phyloP scores from a whole-genome alignment of 1,140 invertebrate species.

The Muscidifurax raptorellus region DNA sequence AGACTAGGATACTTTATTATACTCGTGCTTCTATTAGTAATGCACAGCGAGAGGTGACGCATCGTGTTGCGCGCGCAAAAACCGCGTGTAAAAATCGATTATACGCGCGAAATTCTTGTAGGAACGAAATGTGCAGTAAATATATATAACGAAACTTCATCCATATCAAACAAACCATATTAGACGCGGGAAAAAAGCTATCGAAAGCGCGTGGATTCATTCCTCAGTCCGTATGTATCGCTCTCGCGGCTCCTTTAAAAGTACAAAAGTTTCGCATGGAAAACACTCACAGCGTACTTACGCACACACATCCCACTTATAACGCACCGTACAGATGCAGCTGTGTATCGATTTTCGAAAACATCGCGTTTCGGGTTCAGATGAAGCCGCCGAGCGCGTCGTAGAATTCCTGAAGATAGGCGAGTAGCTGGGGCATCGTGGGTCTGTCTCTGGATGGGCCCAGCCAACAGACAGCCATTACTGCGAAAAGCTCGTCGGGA shows the following conservation, averaged over 20 bases:
- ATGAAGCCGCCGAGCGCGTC: constrained; percentile 88
- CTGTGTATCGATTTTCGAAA: too few species aligned
- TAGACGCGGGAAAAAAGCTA: background rate
- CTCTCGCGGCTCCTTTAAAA: background rate
- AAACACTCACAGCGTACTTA: constrained; percentile 15
- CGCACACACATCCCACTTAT: background rate
- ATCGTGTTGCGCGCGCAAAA: background rate
- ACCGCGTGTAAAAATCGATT: background rate
- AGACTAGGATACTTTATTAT: constrained; percentile 15
- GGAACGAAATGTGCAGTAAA: background rate
- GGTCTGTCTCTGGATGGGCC: constrained; percentile 86
- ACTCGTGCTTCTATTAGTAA: background rate
- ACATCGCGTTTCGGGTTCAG: constrained; percentile 65
- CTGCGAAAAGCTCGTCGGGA: constrained; percentile 94
- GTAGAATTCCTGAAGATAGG: constrained; percentile 92
- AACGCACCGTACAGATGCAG: background rate
- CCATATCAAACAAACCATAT: background rate
- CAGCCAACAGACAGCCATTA: constrained; percentile 95
- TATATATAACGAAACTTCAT: background rate
- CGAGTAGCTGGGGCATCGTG: constrained; percentile 88
- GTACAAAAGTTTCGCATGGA: constrained; percentile 3
- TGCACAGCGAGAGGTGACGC: background rate
- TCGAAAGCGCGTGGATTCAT: background rate
- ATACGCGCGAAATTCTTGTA: background rate
- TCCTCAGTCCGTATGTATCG: background rate